Percentiles rank a stretch among this genome's conserved stretches.
phyloP scores from a whole-genome alignment of 2,888 invertebrate genomes.

The Bombylius major region DNA sequence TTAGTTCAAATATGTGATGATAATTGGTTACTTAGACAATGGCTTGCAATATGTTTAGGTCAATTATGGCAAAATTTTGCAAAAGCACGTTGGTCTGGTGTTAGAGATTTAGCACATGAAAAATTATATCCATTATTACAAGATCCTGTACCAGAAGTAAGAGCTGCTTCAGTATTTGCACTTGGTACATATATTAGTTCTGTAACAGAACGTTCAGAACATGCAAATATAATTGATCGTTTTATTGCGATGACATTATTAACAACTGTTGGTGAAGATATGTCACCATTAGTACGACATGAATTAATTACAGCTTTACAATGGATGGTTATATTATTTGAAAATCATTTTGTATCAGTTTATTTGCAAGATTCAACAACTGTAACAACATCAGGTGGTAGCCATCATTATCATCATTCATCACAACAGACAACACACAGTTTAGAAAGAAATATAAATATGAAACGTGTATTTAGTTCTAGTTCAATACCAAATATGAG shows the following conservation, averaged over 20 bases:
- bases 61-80: constrained; percentile 82
- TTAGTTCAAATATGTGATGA: constrained; percentile 74
- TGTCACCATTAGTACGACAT: constrained; percentile 74
- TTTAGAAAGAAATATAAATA: constrained; percentile 33
- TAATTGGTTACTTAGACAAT: constrained; percentile 57
- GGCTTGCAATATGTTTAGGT: constrained; percentile 88
- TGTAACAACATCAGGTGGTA: background rate
- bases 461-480: constrained; percentile 56
- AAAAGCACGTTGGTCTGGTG: constrained; percentile 87
- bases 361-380: constrained; percentile 45
- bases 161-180: constrained; percentile 89
- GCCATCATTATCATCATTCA: constrained; percentile 11
- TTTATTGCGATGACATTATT: constrained; percentile 80
- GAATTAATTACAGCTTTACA: constrained; percentile 79
- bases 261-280: constrained; percentile 64
- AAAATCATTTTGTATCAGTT: constrained; percentile 74
- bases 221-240: constrained; percentile 89
- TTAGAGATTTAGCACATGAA: constrained; percentile 91
- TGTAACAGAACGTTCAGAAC: constrained; percentile 71
- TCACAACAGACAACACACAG: constrained; percentile 28
- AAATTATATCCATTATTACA: constrained; percentile 70
- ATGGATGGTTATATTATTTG: constrained; percentile 76
- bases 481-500: constrained; percentile 52
- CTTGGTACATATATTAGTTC: constrained; percentile 87
- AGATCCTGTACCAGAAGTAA: constrained; percentile 79